Evolutionary conservation across 2,113 vertebrate genomes (phyloP).

Genomic region (Piprites chloris): DNA sequence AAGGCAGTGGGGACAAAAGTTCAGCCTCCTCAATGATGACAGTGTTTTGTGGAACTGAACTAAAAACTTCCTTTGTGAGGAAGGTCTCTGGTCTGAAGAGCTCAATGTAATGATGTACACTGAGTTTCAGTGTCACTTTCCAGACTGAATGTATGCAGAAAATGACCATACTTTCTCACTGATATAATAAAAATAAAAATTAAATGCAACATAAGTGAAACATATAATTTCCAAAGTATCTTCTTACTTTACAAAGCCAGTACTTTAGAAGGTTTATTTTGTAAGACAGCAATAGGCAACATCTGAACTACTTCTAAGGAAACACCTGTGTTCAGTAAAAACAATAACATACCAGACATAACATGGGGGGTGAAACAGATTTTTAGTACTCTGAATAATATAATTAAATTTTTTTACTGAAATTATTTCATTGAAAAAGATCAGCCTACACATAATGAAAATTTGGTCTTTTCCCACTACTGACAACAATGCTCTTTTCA

Average conservation of each 20-base stretch:
- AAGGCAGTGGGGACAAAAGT: not conserved
- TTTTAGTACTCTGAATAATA: not conserved
- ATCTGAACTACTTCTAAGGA: constrained; percentile 21
- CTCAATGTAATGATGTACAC: not conserved
- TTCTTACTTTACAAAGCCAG: not conserved
- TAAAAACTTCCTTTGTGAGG: not conserved
- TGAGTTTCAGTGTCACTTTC: not conserved
- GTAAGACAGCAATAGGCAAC: not conserved
- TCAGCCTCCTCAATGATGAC: not conserved
- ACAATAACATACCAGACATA: not conserved
- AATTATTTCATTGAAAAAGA: not conserved
- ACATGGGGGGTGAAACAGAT: not conserved
- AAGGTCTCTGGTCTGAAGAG: not conserved
- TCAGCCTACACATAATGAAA: not conserved
- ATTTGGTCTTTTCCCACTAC: not conserved
- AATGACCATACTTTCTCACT: not conserved
- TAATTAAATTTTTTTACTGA: not conserved
- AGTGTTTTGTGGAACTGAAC: not conserved
- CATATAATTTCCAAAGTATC: not conserved
- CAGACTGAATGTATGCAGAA: not conserved
- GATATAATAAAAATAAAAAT: not conserved
- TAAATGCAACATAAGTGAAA: not conserved
- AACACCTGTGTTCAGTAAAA: constrained; percentile 62
- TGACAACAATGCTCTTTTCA: not conserved
- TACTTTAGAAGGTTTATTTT: not conserved